phyloP scores from a whole-genome alignment of 2,888 invertebrate species.

The Phengaris alcon region DNA sequence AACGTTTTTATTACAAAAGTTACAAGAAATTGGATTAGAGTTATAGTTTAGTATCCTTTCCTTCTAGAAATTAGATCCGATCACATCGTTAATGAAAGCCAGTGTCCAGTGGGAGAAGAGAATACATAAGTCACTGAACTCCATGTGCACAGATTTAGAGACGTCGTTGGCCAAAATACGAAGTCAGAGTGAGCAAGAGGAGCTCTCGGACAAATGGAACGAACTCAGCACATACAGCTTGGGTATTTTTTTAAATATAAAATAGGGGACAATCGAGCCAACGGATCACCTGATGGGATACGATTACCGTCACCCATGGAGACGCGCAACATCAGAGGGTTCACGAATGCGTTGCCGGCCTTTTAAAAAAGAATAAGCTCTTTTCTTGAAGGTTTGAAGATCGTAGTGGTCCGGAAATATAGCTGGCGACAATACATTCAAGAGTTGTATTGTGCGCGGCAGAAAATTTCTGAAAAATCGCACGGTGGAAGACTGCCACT shows the following conservation, averaged over 20 bases:
- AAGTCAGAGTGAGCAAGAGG: slow-evolving; percentile 87
- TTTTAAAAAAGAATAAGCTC: too few relatives aligned
- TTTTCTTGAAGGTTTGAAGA: too few relatives aligned
- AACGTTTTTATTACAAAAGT: too few relatives aligned
- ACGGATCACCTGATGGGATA: background rate
- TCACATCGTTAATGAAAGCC: slow-evolving; percentile 89
- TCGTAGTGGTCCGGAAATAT: too few relatives aligned
- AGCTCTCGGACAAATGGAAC: slow-evolving; percentile 91
- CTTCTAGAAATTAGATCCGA: slow-evolving; percentile 80
- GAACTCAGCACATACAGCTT: slow-evolving; percentile 94
- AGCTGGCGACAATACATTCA: too few relatives aligned
- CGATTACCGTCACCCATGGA: too few relatives aligned
- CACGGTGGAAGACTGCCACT: too few relatives aligned
- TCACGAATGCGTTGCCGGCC: too few relatives aligned
- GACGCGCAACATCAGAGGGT: too few relatives aligned
- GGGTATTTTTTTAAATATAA: slow-evolving; percentile 70
- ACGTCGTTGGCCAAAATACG: slow-evolving; percentile 89
- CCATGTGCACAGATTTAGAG: slow-evolving; percentile 95
- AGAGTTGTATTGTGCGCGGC: too few relatives aligned
- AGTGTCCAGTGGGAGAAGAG: slow-evolving; percentile 96
- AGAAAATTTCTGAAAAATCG: too few relatives aligned
- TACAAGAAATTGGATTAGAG: too few relatives aligned
- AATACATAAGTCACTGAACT: slow-evolving; percentile 95
- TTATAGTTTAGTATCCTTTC: slow-evolving; percentile 23
- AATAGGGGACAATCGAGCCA: background rate